phyloP scores from a whole-genome alignment of 2,888 invertebrate genomes.

The Lymantria dispar region DNA sequence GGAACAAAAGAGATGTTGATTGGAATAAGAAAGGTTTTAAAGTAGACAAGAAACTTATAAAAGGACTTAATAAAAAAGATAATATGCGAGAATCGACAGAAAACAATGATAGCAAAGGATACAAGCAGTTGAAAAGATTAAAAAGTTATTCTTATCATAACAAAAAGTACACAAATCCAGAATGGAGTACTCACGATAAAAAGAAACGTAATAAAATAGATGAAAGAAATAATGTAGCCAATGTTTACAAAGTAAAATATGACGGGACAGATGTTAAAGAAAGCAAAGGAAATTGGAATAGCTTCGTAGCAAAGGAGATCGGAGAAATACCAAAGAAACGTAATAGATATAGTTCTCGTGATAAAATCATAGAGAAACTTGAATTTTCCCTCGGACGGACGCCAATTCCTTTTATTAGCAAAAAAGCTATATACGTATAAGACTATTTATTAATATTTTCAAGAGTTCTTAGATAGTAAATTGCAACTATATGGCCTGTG shows the following conservation, averaged over 20 bases:
- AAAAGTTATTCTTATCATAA: background rate
- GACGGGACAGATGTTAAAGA: background rate
- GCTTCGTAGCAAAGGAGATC: background rate
- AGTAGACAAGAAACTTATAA: background rate
- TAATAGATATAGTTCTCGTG: background rate
- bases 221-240: background rate
- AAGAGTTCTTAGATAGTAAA: background rate
- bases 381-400: background rate
- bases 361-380: background rate
- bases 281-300: background rate
- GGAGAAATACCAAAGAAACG: background rate
- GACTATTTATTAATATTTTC: background rate
- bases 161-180: background rate
- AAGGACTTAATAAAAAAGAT: background rate
- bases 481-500: background rate
- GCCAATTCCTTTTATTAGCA: background rate
- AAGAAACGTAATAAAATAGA: background rate
- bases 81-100: background rate
- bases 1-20: constrained; percentile 5
- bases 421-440: background rate
- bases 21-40: constrained; percentile 4
- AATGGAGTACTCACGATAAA: background rate
- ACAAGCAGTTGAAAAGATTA: background rate
- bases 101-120: background rate
- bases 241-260: background rate